Base-by-base conservation (phyloP, 2,113 vertebrate species). In the Malurus melanocephalus region DNA sequence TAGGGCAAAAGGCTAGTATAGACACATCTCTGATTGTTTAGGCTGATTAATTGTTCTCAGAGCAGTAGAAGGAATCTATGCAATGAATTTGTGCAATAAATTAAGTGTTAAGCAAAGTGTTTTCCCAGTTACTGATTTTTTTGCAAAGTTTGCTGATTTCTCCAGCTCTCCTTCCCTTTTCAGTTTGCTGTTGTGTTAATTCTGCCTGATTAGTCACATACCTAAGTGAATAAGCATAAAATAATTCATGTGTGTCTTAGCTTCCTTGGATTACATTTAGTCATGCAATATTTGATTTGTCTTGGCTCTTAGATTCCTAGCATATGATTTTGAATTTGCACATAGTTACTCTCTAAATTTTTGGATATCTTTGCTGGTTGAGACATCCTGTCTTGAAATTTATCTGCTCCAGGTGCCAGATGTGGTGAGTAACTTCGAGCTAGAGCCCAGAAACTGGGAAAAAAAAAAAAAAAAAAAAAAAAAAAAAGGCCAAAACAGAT, bases 241-340 rank as follows among this genome's bases (percentile, higher is more conserved):
- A 90, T 48, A 89, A 74, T 48, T 68, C 32, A 74, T 32, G 9
- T 69, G 60, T 80, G 26, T 27, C 23, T 85, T 68, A 90, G 51
- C 16, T 81, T 80, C 42, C 19, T 1, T 42, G 66, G 55, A 84
- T 81, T 90, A 83, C 35, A 61, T 87, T 79, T 81, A 72, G 35
- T 80, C 89, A 90, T 32, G 64, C 74, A 85, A 69, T 82, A 80
- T 89, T 95, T 95, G 43, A 80, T 77, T 85, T 93, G 81, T 92
- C 89, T 91, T 83, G 24, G 64, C 87, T 89, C 66, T 35, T 86
- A 74, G 88, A 92, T 89, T 91, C 85, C 45, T 77, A 38, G 27
- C 45, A 24, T 60, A 71, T 77, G 48, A 87, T 82, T 94, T 56
- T 92, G n/a, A 85, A 80, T 74, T 92, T 77, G 48, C 38, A 67